phyloP scores from a whole-genome alignment of 2,113 vertebrate genomes.

The Serranochromis macrocephalus region DNA sequence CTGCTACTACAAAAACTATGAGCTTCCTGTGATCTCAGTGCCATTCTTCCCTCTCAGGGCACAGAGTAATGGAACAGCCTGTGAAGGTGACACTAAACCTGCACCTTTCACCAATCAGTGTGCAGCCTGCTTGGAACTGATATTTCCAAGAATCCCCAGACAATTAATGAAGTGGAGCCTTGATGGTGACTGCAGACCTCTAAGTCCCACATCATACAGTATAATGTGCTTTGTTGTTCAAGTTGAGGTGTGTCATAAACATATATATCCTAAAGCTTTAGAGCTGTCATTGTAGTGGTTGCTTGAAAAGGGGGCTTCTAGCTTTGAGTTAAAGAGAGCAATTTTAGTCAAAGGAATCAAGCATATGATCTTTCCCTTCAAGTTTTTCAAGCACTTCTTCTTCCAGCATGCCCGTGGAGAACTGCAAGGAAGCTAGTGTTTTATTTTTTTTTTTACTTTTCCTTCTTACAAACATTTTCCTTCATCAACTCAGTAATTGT shows the following conservation, averaged over 20 bases:
- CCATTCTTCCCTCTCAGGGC: not conserved
- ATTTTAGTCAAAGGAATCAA: not conserved
- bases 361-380: not conserved
- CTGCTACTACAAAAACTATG: conserved; percentile 5
- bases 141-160: conserved; percentile 27
- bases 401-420: not conserved
- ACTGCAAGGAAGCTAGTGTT: not conserved
- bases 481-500: not conserved
- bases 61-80: not conserved
- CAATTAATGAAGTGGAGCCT: conserved; percentile 12
- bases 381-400: not conserved
- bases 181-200: conserved; percentile 5
- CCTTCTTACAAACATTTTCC: not conserved
- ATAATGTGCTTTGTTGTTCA: not conserved
- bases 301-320: not conserved
- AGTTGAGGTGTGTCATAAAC: not conserved
- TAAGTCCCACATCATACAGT: not conserved
- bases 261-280: not conserved
- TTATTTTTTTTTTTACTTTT: not conserved
- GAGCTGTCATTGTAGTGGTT: not conserved
- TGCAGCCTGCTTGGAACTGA: conserved; percentile 31
- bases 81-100: conserved; percentile 33
- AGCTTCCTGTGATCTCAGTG: not conserved
- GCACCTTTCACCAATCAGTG: not conserved
- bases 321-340: not conserved